Conservation (phyloP, 30 jellyfish, hydroid and myxozoan species). For the Mastigias papua region DNA sequence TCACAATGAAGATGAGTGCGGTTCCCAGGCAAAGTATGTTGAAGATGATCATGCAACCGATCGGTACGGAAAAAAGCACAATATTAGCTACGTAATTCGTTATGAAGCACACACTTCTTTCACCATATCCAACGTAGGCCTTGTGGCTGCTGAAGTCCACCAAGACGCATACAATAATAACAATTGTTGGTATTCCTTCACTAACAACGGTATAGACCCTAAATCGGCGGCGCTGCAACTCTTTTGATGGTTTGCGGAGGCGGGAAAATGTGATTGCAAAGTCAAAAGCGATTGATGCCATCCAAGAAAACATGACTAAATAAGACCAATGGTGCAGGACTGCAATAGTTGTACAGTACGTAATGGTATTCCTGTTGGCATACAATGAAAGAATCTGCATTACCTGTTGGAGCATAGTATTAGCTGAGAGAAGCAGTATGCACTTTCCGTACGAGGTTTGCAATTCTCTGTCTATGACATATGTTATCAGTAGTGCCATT, state of each 20-base stretch:
- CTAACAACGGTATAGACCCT: constrained; percentile 24
- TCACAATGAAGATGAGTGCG: constrained; percentile 21
- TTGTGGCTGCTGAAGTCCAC: constrained; percentile 22
- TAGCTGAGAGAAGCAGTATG: constrained; percentile 29
- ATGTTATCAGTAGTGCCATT: constrained; percentile 28
- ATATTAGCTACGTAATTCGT: constrained; percentile 46
- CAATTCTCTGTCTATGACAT: constrained; percentile 17
- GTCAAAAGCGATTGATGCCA: constrained; percentile 70
- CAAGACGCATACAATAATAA: constrained; percentile 33
- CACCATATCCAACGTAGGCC: constrained; percentile 58
- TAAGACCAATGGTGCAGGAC: constrained; percentile 61
- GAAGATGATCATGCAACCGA: constrained; percentile 34
- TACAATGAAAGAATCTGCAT: constrained; percentile 38
- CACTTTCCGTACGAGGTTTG: constrained; percentile 67
- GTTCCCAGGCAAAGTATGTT: constrained; percentile 40
- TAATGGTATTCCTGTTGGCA: neutral
- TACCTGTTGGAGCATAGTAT: constrained; percentile 41
- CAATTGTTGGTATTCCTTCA: constrained; percentile 13
- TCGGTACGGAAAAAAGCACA: constrained; percentile 38
- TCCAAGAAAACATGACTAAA: constrained; percentile 63
- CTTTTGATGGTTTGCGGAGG: constrained; percentile 15
- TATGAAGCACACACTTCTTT: constrained; percentile 31
- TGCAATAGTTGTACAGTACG: constrained; percentile 35
- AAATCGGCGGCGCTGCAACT: constrained; percentile 49
- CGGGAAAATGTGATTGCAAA: constrained; percentile 41